Evolutionary conservation across 2,797 vertebrate species (phyloP).

Genomic region (Potorous gilbertii): DNA sequence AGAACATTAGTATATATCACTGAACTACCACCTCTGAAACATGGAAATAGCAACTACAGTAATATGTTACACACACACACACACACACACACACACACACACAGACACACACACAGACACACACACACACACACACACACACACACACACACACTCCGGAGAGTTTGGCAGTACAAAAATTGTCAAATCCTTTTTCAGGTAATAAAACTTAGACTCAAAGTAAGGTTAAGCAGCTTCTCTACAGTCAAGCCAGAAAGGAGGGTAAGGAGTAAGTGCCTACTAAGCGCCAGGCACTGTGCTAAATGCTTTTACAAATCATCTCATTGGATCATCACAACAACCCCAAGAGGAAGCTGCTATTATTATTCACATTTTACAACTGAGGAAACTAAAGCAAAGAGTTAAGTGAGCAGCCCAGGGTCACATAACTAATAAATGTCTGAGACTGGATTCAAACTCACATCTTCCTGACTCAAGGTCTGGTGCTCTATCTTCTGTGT

Average conservation of each 20-base stretch:
- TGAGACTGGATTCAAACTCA: not conserved
- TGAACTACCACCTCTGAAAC: not conserved
- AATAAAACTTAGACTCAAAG: not conserved
- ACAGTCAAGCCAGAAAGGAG: not conserved
- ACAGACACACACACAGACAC: too few relatives aligned
- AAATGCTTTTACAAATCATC: not conserved
- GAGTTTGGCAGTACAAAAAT: not conserved
- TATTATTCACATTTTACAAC: not conserved
- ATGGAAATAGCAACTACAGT: not conserved
- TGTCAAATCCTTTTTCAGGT: not conserved
- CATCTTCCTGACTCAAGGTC: not conserved
- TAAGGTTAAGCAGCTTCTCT: not conserved
- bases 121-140: too few relatives aligned
- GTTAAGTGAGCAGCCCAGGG: not conserved
- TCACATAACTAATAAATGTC: not conserved
- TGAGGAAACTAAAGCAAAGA: not conserved
- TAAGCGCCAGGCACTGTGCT: not conserved
- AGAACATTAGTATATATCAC: not conserved
- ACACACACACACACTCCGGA: too few relatives aligned
- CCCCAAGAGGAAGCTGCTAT: not conserved
- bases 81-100: too few relatives aligned
- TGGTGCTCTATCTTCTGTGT: not conserved
- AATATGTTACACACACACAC: not conserved
- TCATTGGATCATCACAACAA: not conserved
- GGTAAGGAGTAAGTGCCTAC: not conserved